Base-by-base conservation (phyloP, 2,113 vertebrate species). In the Psilopogon haemacephalus region DNA sequence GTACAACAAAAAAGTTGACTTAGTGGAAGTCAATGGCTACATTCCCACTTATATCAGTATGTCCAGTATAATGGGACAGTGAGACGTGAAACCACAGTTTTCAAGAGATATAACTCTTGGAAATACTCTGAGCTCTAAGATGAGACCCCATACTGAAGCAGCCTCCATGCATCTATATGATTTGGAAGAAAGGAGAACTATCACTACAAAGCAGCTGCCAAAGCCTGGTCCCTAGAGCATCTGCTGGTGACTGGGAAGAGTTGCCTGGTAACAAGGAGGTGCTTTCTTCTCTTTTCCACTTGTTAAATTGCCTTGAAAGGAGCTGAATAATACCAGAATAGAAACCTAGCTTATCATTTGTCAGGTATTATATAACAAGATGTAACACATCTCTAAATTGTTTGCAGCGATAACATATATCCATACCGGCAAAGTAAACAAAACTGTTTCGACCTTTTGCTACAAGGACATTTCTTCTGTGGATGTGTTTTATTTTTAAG, bases 231-330 rank as follows among this genome's bases (percentile, higher is more conserved):
- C 75, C 48, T 40, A 52, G 63, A 58, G 50, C 59, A 67, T 32
- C 15, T 64, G 50, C 78, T 82, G 62, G 24, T 79, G 38, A 42
- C 4, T 69, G 62, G 35, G 52, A 40, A 50, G 74, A 44, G 88
- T 84, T 92, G 92, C 86, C 70, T 93, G 85, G 75, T 88, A 80
- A 94, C 75, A 27, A 38, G n/a, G 24, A 88, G 20, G 23, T 50
- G 48, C 72, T 93, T 83, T 8, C 42, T 86, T 81, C 40, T 76
- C 76, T 13, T 88, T 90, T 82, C 62, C 65, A 88, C 59, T 54
- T 91, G 72, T 71, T 88, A 68, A 74, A 91, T 8, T 42, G 30
- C 58, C 15, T 30, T 56, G 46, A 50, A 75, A 73, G 32, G 37
- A 82, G 24, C 6, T 38, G 59, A 84, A 62, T 75, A 72, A 81